These are phyloP conservation scores for Brachionus asplanchnoidis DNA, from an alignment of 1,140 invertebrate genomes.

Conservation along the genomic window DNA sequence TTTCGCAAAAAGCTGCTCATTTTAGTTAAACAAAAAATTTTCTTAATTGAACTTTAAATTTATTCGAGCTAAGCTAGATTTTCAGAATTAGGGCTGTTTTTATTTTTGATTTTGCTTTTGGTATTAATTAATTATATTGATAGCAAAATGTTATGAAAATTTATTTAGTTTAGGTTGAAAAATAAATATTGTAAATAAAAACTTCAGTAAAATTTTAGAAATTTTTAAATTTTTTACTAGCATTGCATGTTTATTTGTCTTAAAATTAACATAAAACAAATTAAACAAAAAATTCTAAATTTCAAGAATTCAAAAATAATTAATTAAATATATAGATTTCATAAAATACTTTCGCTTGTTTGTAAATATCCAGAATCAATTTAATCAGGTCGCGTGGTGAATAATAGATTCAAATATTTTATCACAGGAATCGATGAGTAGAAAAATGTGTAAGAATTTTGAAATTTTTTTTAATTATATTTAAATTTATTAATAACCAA, in stretches of 20 bases:
- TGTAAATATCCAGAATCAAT: too few species aligned
- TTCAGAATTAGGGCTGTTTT: neutral
- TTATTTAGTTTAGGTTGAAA: neutral
- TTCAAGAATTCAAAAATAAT: too few species aligned
- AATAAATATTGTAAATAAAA: neutral
- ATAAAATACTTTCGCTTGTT: too few species aligned
- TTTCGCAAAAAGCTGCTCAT: conserved; percentile 14
- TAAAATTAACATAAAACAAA: neutral
- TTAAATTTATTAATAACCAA: too few species aligned
- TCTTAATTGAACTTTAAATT: neutral
- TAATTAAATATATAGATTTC: too few species aligned
- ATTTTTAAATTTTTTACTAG: neutral
- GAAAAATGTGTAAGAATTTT: too few species aligned
- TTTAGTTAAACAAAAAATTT: neutral
- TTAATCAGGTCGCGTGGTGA: too few species aligned
- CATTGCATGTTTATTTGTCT: neutral
- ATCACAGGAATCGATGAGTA: too few species aligned
- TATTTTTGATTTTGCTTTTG: neutral
- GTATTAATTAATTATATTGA: neutral
- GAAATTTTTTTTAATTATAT: too few species aligned
- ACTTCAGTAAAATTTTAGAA: neutral
- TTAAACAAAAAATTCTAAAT: neutral
- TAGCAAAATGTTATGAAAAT: conserved; percentile 19
- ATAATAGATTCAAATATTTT: too few species aligned
- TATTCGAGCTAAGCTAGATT: neutral